phyloP scores from a whole-genome alignment of 1,140 invertebrate species.

The Arctopsyche grandis region DNA sequence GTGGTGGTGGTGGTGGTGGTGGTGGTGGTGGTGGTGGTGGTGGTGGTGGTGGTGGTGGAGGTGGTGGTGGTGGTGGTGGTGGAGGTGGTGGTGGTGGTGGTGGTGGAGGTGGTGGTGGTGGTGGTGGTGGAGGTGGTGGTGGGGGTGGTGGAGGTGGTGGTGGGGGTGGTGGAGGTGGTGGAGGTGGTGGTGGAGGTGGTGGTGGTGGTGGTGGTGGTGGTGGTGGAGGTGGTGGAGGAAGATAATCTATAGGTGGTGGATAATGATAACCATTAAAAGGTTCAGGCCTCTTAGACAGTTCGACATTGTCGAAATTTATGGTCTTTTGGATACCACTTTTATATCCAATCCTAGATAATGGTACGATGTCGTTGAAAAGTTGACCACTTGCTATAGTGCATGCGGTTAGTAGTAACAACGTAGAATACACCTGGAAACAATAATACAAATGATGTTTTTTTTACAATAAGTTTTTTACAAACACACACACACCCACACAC shows the following conservation, averaged over 20 bases:
- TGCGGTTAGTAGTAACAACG: too few relatives aligned
- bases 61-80: slow-evolving; percentile 37
- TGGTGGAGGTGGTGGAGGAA: not conserved
- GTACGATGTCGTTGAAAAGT: slow-evolving; percentile 37
- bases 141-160: slow-evolving; percentile 32
- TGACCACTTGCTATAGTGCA: slow-evolving; percentile 30
- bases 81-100: slow-evolving; percentile 26
- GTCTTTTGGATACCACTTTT: slow-evolving; percentile 21
- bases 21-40: slow-evolving; percentile 35
- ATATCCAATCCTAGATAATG: not conserved
- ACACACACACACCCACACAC: too few relatives aligned
- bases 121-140: not conserved
- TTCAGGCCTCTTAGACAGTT: not conserved
- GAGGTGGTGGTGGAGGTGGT: not conserved
- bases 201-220: not conserved
- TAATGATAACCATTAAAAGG: slow-evolving; percentile 23
- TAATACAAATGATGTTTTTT: too few relatives aligned
- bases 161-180: slow-evolving; percentile 20
- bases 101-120: not conserved
- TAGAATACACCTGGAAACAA: too few relatives aligned
- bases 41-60: slow-evolving; percentile 40
- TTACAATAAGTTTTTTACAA: too few relatives aligned
- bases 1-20: slow-evolving; percentile 32
- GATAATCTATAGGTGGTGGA: too few relatives aligned
- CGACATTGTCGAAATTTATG: slow-evolving; percentile 26